Evolutionary conservation across 2,888 invertebrate species (phyloP).

Genomic region (Pemphredon lugubris): DNA sequence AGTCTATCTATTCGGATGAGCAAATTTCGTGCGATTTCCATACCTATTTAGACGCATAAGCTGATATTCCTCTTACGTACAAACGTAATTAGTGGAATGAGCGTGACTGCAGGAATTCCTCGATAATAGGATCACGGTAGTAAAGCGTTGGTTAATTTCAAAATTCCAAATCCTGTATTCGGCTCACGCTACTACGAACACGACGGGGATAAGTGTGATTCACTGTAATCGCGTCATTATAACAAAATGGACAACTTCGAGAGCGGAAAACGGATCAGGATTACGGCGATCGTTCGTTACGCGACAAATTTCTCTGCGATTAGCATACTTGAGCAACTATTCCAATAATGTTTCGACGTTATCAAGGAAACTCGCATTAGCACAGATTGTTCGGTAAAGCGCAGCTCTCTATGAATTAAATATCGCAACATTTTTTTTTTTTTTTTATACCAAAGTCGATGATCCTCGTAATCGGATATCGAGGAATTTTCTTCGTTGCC

Average conservation of each 20-base stretch:
- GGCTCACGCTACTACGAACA: background rate
- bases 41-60: background rate
- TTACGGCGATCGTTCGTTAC: conserved; percentile 16
- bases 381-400: no score
- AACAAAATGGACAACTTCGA: conserved; percentile 36
- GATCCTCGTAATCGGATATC: no score
- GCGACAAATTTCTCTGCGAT: conserved; percentile 2
- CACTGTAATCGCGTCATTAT: conserved; percentile 32
- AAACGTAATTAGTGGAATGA: conserved; percentile 3
- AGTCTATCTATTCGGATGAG: background rate
- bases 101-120: conserved; percentile 6
- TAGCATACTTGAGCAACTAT: background rate
- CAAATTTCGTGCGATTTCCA: background rate
- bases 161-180: conserved; percentile 20
- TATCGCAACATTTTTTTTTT: no score
- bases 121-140: conserved; percentile 39
- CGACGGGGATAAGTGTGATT: conserved; percentile 25
- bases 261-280: conserved; percentile 23
- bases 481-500: no score
- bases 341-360: no score
- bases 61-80: background rate
- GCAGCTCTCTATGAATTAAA: no score
- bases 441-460: no score
- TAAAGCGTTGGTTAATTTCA: conserved; percentile 49
- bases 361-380: no score